Evolutionary conservation across 1,140 invertebrate species (phyloP).

Genomic region (Drosophila varians): DNA sequence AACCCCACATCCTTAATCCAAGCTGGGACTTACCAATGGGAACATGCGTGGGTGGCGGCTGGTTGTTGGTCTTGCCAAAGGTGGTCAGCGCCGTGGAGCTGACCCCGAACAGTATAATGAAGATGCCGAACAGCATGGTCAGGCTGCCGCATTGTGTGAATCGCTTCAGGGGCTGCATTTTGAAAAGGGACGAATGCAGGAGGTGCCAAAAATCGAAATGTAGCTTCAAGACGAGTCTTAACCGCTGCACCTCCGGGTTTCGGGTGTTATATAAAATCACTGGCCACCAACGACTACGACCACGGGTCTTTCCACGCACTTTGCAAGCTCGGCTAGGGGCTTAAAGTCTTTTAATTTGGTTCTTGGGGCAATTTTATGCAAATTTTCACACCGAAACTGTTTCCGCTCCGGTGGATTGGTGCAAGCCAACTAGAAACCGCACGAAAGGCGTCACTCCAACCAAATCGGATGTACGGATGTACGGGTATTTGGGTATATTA

Average conservation of each 20-base stretch:
- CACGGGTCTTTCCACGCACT: slow-evolving; percentile 48
- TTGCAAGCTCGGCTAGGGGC: slow-evolving; percentile 33
- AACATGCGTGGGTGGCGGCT: slow-evolving; percentile 86
- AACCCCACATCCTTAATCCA: not conserved
- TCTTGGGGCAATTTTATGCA: slow-evolving; percentile 48
- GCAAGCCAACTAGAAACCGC: slow-evolving; percentile 27
- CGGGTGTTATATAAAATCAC: slow-evolving; percentile 51
- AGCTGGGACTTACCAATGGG: slow-evolving; percentile 82
- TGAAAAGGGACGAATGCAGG: not conserved
- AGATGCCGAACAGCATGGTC: slow-evolving; percentile 82
- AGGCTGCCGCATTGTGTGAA: slow-evolving; percentile 83
- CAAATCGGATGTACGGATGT: slow-evolving; percentile 34
- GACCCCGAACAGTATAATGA: slow-evolving; percentile 82
- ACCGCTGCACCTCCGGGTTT: slow-evolving; percentile 2
- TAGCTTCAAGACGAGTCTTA: slow-evolving; percentile 9
- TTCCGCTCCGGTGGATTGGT: slow-evolving; percentile 35
- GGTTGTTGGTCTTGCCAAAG: slow-evolving; percentile 87
- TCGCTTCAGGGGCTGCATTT: slow-evolving; percentile 82
- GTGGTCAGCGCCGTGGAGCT: slow-evolving; percentile 87
- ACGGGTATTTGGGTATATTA: slow-evolving; percentile 17
- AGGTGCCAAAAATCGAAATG: slow-evolving; percentile 5
- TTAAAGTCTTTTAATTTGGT: slow-evolving; percentile 16
- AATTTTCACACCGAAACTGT: slow-evolving; percentile 50
- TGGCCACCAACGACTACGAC: not conserved
- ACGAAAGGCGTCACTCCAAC: slow-evolving; percentile 38